Evolutionary conservation across 2,888 invertebrate species (phyloP).

Genomic region (Cistogaster globosa): DNA sequence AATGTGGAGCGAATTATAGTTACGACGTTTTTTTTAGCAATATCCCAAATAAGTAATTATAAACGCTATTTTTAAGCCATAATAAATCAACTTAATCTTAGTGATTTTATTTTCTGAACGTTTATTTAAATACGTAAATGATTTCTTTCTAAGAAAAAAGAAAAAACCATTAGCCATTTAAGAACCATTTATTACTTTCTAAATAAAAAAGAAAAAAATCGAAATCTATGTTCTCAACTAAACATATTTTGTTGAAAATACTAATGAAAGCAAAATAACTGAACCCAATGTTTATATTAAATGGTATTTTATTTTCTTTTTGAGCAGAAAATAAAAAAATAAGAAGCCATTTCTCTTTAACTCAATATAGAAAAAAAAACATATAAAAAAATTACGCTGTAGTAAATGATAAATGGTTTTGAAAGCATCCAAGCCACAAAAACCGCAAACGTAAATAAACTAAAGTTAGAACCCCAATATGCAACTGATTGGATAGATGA

Average conservation of each 20-base stretch:
- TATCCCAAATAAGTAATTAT: too few species aligned
- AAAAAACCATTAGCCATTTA: conserved; percentile 15
- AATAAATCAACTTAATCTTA: too few species aligned
- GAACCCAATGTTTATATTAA: conserved; percentile 9
- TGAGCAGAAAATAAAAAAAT: background rate
- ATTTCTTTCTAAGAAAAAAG: background rate
- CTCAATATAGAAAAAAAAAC: background rate
- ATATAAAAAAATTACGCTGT: conserved; percentile 7
- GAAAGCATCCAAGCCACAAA: conserved; percentile 55
- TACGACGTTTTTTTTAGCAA: too few species aligned
- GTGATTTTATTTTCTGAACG: too few species aligned
- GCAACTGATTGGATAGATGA: conserved; percentile 48
- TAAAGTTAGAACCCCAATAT: conserved; percentile 25
- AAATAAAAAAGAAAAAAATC: background rate
- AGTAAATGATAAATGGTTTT: conserved; percentile 66
- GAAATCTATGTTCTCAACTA: background rate
- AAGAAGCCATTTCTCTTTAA: conserved; percentile 17
- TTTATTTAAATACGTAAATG: background rate
- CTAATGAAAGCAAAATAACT: conserved; percentile 21
- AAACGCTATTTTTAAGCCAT: too few species aligned
- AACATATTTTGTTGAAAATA: conserved; percentile 28
- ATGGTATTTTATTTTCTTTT: background rate
- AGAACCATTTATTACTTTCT: conserved; percentile 38
- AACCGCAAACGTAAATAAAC: conserved; percentile 59
- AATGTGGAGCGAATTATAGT: too few species aligned